Conservation (phyloP, 2,113 vertebrate genomes). For the Lampris incognitus region DNA sequence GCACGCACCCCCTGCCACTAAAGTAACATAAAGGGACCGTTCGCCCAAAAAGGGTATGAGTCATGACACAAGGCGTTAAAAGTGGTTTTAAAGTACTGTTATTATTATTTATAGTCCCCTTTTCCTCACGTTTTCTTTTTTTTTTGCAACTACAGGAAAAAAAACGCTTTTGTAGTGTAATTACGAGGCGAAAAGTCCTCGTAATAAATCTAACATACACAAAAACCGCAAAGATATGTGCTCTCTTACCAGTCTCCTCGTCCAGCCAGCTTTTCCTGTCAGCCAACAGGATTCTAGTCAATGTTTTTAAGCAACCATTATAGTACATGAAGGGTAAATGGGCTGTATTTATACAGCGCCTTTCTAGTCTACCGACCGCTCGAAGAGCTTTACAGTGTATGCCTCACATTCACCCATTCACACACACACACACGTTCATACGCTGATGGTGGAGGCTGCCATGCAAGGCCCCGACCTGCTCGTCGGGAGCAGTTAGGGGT, state of each 20-base stretch:
- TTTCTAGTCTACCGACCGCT: background rate
- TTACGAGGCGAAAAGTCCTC: slow-evolving; percentile 2
- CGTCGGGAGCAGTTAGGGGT: no score
- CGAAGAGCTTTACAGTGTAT: no score
- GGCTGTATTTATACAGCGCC: slow-evolving; percentile 28
- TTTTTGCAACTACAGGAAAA: slow-evolving; percentile 51
- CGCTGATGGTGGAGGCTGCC: no score
- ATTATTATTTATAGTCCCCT: slow-evolving; percentile 78
- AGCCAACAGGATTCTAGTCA: slow-evolving; percentile 26
- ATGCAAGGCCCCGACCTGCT: no score
- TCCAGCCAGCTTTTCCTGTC: slow-evolving; percentile 15
- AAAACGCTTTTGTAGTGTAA: background rate
- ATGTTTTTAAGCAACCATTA: slow-evolving; percentile 19
- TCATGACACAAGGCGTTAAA: slow-evolving; percentile 51
- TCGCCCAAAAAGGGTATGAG: slow-evolving; percentile 25
- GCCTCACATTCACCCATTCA: no score
- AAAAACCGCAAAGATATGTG: slow-evolving; percentile 33
- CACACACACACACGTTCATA: no score
- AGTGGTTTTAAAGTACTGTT: slow-evolving; percentile 70
- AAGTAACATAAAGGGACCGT: background rate
- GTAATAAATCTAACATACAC: slow-evolving; percentile 37
- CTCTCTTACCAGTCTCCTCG: slow-evolving; percentile 17
- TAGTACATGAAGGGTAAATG: slow-evolving; percentile 26
- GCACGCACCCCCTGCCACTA: background rate
- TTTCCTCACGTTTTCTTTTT: slow-evolving; percentile 35